Conservation (phyloP, 2,888 invertebrate genomes). For the Axea sp. region DNA sequence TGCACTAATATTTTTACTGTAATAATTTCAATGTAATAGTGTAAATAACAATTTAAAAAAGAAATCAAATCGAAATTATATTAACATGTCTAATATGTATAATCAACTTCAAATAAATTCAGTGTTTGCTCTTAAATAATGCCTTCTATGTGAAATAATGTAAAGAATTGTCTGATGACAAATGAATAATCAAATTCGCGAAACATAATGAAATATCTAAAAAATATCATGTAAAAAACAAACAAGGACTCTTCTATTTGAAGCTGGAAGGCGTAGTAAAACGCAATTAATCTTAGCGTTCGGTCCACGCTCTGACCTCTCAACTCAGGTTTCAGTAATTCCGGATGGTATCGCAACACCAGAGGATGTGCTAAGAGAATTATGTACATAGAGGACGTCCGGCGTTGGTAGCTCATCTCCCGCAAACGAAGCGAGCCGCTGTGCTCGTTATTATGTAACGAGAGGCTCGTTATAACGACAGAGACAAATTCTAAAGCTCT, state of each 20-base stretch:
- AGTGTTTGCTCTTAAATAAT: too few species aligned
- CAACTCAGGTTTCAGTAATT: slow-evolving; percentile 70
- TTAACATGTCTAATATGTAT: too few species aligned
- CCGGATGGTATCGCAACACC: slow-evolving; percentile 64
- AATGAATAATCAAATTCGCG: too few species aligned
- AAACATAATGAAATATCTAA: not conserved
- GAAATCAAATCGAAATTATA: too few species aligned
- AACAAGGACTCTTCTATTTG: slow-evolving; percentile 34
- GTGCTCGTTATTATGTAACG: slow-evolving; percentile 78
- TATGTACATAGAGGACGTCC: slow-evolving; percentile 66
- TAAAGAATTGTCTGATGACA: too few species aligned
- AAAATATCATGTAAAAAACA: not conserved
- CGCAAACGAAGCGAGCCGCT: slow-evolving; percentile 72
- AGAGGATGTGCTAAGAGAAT: slow-evolving; percentile 63
- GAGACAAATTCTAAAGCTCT: slow-evolving; percentile 76
- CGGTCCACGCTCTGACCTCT: slow-evolving; percentile 65
- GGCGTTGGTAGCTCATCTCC: slow-evolving; percentile 69
- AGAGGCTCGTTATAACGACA: slow-evolving; percentile 78
- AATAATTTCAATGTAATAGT: too few species aligned
- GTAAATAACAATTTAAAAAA: too few species aligned
- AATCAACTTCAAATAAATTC: too few species aligned
- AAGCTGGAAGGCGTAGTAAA: slow-evolving; percentile 53
- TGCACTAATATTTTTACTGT: too few species aligned
- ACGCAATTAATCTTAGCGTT: slow-evolving; percentile 67
- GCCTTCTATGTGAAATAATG: too few species aligned